Base-by-base conservation (phyloP, 2,797 vertebrate genomes). In the Aselliscus stoliczkanus region DNA sequence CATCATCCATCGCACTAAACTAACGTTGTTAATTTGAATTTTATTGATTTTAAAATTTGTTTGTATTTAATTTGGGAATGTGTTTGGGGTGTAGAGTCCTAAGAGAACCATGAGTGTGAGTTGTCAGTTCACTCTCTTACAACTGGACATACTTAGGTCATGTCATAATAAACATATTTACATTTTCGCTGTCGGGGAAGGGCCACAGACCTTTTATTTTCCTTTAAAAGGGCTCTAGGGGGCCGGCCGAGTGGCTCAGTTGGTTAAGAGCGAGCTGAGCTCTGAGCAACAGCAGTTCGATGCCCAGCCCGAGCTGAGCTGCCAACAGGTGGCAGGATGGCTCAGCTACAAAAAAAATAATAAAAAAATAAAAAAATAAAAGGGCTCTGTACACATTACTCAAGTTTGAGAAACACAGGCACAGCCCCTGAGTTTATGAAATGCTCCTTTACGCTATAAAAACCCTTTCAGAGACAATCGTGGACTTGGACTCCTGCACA, bases 51-150 rank as follows among this genome's bases (percentile, higher is more conserved):
- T 56, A 82, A 31, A 62, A 31, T 62, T 62, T 62, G 29, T 83
- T 96, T 90, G 44, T 80, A 82, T 96, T 95, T 96, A 89, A 95
- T 42, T 44, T 83, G 84, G 58, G 89, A 96, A 65, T 67, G 18
- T 58, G 76, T 79, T 89, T 56, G 58, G 90, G 50, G 52, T 69
- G 93, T 65, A 82, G 7, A 11, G 80, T 47, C 84, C 65, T 76
- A 31, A 58, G 76, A 82, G 93, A 64, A 75, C 60, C 62, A 0
- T 23, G 27, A 42, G 69, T 44, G 0, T 21, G 34, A 64, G 77
- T 0, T 60, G 73, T 80, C 27, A 4, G 84, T n/a, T 87, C 50
- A 58, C 7, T 83, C 25, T 2, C 92, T 81, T 25, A 70, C 44
- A 64, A 87, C 62, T 96, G 56, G 31, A 62, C 18, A 1, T 0